These are phyloP conservation scores for Epinephelus awoara DNA, from an alignment of 2,797 vertebrate species.

Conservation along the genomic window DNA sequence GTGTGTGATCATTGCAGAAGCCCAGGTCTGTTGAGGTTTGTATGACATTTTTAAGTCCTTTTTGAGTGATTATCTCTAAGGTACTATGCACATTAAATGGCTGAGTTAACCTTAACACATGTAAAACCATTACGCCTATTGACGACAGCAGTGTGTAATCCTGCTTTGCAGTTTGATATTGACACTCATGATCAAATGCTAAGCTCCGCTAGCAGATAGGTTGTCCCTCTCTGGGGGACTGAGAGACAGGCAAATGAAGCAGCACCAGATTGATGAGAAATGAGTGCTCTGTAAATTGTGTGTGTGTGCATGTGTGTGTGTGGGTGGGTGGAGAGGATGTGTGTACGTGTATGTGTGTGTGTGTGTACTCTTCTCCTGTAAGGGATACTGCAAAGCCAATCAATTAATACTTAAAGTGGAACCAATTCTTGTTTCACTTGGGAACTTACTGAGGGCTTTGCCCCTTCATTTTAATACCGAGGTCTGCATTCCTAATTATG, in stretches of 20 bases:
- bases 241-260: constrained; percentile 85
- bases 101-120: constrained; percentile 86
- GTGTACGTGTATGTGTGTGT: constrained; percentile 36
- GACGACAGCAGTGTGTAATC: constrained; percentile 84
- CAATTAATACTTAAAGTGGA: constrained; percentile 88
- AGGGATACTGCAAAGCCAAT: constrained; percentile 87
- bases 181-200: constrained; percentile 87
- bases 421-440: constrained; percentile 87
- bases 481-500: constrained; percentile 87
- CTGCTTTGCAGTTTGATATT: constrained; percentile 87
- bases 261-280: constrained; percentile 85
- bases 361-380: constrained; percentile 77
- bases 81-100: constrained; percentile 85
- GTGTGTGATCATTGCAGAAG: constrained; percentile 81
- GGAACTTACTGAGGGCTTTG: constrained; percentile 85
- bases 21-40: constrained; percentile 82
- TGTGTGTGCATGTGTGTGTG: constrained; percentile 56
- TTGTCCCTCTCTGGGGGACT: constrained; percentile 81
- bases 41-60: constrained; percentile 84
- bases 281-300: constrained; percentile 83
- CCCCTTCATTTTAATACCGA: constrained; percentile 86
- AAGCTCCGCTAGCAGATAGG: constrained; percentile 85
- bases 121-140: constrained; percentile 85
- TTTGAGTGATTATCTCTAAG: constrained; percentile 84
- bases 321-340: constrained; percentile 20